Percentiles rank a stretch among this genome's conserved stretches.
phyloP scores from a whole-genome alignment of 2,113 vertebrate species.

The Benitochromis conjunctus region DNA sequence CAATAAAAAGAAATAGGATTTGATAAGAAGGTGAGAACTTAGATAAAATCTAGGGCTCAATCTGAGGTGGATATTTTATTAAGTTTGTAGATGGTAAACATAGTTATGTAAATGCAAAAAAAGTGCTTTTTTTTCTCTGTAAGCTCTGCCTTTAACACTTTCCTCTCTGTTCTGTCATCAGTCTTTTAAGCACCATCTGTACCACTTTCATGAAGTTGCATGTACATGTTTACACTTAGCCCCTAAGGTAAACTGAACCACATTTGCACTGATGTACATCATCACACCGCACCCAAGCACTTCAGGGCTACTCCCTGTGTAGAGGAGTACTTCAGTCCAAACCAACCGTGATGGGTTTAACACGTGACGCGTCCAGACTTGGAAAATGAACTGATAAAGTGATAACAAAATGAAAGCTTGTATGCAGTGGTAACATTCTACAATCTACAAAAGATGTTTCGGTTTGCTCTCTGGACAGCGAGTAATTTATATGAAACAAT shows the following conservation, averaged over 20 bases:
- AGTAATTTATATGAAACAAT: not conserved
- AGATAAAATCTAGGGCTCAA: not conserved
- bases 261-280: slow-evolving; percentile 30
- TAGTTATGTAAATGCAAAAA: not conserved
- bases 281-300: slow-evolving; percentile 12
- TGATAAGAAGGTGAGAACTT: not conserved
- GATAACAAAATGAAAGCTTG: not conserved
- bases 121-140: not conserved
- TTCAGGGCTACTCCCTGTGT: not conserved
- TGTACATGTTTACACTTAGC: slow-evolving; percentile 8
- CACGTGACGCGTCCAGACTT: not conserved
- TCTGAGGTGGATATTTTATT: not conserved
- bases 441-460: not conserved
- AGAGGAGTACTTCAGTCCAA: not conserved
- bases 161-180: slow-evolving; percentile 1
- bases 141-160: not conserved
- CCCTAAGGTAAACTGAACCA: slow-evolving; percentile 39
- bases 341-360: not conserved
- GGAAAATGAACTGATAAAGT: not conserved
- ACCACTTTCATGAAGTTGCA: not conserved
- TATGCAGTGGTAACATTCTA: not conserved
- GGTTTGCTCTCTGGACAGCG: not conserved
- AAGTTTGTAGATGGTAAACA: not conserved
- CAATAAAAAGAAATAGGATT: slow-evolving; percentile 18
- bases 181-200: not conserved